Evolutionary conservation across 2,888 invertebrate species (phyloP).

Genomic region (Hirtodrosophila alboralis): DNA sequence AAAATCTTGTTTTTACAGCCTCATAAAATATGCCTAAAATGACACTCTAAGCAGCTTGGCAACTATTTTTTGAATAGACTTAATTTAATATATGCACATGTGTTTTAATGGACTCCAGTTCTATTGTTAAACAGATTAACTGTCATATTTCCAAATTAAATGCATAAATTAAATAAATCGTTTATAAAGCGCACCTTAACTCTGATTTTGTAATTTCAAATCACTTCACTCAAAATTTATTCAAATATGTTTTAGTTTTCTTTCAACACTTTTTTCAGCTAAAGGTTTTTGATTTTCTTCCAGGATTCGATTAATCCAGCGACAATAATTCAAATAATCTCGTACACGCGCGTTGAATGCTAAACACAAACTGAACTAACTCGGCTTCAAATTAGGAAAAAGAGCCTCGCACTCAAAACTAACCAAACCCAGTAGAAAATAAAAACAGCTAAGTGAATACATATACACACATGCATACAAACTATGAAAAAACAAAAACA

Average conservation of each 20-base stretch:
- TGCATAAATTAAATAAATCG: background rate
- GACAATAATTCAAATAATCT: constrained; percentile 23
- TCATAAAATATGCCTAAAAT: constrained; percentile 5
- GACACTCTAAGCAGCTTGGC: background rate
- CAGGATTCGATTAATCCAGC: constrained; percentile 18
- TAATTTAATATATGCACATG: background rate
- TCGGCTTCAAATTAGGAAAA: constrained; percentile 66
- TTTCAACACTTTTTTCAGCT: background rate
- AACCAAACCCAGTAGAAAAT: constrained; percentile 53
- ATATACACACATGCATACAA: background rate
- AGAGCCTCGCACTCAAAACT: constrained; percentile 57
- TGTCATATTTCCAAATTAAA: background rate
- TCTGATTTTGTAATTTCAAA: background rate
- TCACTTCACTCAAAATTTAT: too few relatives aligned
- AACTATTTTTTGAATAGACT: constrained; percentile 3
- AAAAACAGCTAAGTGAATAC: constrained; percentile 53
- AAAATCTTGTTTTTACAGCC: background rate
- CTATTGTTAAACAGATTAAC: constrained; percentile 1
- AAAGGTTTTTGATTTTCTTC: background rate
- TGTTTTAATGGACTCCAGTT: background rate
- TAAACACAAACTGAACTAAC: constrained; percentile 78
- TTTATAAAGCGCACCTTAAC: constrained; percentile 16
- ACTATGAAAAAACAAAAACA: constrained; percentile 3
- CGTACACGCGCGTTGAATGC: constrained; percentile 74
- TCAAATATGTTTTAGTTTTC: too few relatives aligned